phyloP scores from a whole-genome alignment of 2,113 vertebrate species.

The Stegastes partitus region DNA sequence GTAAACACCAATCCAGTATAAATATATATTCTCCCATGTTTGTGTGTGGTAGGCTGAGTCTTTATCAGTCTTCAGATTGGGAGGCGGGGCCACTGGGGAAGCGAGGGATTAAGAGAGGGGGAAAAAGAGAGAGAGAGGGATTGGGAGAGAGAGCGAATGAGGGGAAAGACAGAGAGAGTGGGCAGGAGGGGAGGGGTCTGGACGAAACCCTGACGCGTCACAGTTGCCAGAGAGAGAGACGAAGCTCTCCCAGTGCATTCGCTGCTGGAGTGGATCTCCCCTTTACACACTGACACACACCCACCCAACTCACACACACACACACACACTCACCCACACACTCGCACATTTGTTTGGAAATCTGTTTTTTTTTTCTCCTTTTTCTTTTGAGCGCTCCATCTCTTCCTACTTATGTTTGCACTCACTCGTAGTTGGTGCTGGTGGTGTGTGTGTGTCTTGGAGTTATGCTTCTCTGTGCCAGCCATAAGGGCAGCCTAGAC shows the following conservation, averaged over 20 bases:
- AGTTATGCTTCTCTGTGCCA: slow-evolving; percentile 71
- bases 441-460: slow-evolving; percentile 65
- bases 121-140: slow-evolving; percentile 51
- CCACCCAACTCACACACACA: slow-evolving; percentile 14
- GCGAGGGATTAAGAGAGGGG: slow-evolving; percentile 66
- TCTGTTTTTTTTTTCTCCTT: slow-evolving; percentile 39
- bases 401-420: slow-evolving; percentile 62
- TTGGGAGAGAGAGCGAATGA: slow-evolving; percentile 57
- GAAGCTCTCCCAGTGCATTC: slow-evolving; percentile 46
- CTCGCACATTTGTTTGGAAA: slow-evolving; percentile 47
- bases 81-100: slow-evolving; percentile 56
- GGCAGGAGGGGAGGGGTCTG: slow-evolving; percentile 69
- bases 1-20: neutral
- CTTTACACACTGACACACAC: slow-evolving; percentile 30
- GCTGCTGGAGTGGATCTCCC: slow-evolving; percentile 68
- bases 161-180: slow-evolving; percentile 45
- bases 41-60: slow-evolving; percentile 35
- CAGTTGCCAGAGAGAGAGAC: slow-evolving; percentile 55
- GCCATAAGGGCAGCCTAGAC: slow-evolving; percentile 75
- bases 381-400: slow-evolving; percentile 45
- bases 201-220: slow-evolving; percentile 72
- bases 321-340: slow-evolving; percentile 14
- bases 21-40: neutral
- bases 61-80: slow-evolving; percentile 56
- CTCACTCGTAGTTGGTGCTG: slow-evolving; percentile 60